These are phyloP conservation scores for Crocuta crocuta DNA, from an alignment of 2,113 vertebrate species.

Conservation along the genomic window DNA sequence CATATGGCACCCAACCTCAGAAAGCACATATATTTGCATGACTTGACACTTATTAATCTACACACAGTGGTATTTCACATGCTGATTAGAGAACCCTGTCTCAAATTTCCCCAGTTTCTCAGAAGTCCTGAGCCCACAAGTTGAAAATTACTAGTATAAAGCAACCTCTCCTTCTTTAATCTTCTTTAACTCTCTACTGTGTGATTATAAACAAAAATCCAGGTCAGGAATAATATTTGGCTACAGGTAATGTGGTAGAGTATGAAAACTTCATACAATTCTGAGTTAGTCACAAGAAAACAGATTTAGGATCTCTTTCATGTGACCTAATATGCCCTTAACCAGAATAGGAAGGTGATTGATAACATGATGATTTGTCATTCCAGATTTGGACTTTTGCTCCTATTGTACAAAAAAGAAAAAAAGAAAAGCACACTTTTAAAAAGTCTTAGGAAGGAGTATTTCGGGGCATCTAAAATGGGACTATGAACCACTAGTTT, in stretches of 20 bases:
- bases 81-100: background rate
- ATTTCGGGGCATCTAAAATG: background rate
- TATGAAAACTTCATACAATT: background rate
- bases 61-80: background rate
- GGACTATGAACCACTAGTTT: constrained; percentile 1
- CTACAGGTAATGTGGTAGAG: background rate
- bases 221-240: background rate
- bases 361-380: constrained; percentile 10
- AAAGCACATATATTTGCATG: background rate
- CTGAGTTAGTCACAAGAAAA: constrained; percentile 31
- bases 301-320: background rate
- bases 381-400: background rate
- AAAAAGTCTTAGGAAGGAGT: background rate
- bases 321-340: background rate
- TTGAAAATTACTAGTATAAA: background rate
- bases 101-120: constrained; percentile 1
- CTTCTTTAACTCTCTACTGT: background rate
- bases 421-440: background rate
- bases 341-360: constrained; percentile 2
- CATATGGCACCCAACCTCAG: background rate
- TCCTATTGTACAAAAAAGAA: background rate
- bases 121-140: background rate
- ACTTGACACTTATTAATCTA: background rate
- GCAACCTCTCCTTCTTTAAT: background rate
- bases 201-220: background rate